Evolutionary conservation across 53 echinoderm and acorn worm species (phyloP).

Genomic region (Holothuria leucospilota): DNA sequence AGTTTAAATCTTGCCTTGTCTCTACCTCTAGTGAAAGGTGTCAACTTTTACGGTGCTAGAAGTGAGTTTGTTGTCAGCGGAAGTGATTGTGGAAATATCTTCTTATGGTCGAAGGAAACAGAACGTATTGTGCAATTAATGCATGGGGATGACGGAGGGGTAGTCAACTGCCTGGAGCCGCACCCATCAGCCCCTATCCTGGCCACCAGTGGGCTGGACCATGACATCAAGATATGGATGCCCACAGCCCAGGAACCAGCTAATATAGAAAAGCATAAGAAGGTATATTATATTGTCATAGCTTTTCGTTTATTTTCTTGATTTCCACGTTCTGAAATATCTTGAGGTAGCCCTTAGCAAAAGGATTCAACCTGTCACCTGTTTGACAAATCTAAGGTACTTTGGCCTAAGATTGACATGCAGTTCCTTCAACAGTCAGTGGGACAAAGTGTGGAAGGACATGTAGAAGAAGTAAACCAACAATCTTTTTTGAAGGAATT

Average conservation of each 20-base stretch:
- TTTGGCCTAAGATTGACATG: no score
- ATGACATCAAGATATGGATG: constrained; percentile 97
- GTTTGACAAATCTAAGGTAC: no score
- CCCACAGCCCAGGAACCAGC: constrained; percentile 75
- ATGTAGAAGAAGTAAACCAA: no score
- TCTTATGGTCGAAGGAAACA: constrained; percentile 93
- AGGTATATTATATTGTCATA: constrained; percentile 40
- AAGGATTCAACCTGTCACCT: no score
- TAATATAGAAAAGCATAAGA: constrained; percentile 75
- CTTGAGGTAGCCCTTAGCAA: no score
- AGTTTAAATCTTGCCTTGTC: no score
- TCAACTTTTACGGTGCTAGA: constrained; percentile 94
- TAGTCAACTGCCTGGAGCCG: constrained; percentile 95
- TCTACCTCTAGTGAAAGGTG: constrained; percentile 80
- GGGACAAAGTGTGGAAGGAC: no score
- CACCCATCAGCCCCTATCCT: constrained; percentile 85
- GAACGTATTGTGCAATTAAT: constrained; percentile 93
- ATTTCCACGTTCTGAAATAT: no score
- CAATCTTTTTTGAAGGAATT: no score
- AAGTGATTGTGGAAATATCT: constrained; percentile 96
- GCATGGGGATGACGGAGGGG: constrained; percentile 91
- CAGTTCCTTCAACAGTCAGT: no score
- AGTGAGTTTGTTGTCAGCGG: constrained; percentile 96
- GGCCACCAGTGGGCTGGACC: constrained; percentile 97
- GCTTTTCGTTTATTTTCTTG: no score